phyloP scores from a whole-genome alignment of 1,140 invertebrate genomes.

The Euwallacea fornicatus region DNA sequence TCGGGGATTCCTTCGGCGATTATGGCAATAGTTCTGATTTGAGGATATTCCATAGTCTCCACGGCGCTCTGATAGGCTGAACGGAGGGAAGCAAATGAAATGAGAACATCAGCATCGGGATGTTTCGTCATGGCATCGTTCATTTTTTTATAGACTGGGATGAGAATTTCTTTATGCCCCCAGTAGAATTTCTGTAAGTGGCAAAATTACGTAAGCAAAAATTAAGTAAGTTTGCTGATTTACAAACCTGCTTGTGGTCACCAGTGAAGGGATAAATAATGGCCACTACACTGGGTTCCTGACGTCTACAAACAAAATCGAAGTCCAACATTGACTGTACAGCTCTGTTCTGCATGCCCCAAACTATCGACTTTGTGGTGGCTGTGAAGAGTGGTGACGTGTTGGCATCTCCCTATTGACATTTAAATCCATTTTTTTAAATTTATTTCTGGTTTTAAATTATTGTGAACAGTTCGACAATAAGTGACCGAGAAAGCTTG shows the following conservation, averaged over 20 bases:
- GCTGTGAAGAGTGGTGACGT: conserved; percentile 71
- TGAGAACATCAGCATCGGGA: conserved; percentile 89
- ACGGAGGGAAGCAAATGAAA: conserved; percentile 98
- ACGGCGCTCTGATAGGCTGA: conserved; percentile 97
- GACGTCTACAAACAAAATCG: conserved; percentile 95
- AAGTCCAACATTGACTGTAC: conserved; percentile 99
- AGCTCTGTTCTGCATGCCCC: conserved; percentile 99
- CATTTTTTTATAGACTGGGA: conserved; percentile 98
- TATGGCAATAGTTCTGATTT: conserved; percentile 96
- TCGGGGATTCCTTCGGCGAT: conserved; percentile 99
- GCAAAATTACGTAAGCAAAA: background rate
- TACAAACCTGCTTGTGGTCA: conserved; percentile 84
- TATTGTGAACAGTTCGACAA: too few relatives aligned
- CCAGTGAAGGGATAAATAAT: conserved; percentile 99
- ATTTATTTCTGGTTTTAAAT: too few relatives aligned
- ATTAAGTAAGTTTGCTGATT: background rate
- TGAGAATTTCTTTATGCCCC: conserved; percentile 97
- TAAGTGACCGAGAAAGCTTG: too few relatives aligned
- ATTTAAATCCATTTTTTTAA: too few relatives aligned
- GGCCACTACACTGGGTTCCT: conserved; percentile 87
- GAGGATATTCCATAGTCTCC: conserved; percentile 88
- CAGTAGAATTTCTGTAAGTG: conserved; percentile 89
- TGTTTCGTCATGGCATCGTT: conserved; percentile 95
- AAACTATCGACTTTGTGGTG: conserved; percentile 92
- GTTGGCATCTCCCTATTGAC: conserved; percentile 24